Base-by-base conservation (phyloP, 2,888 invertebrate genomes). In the Napeogenes sylphis region DNA sequence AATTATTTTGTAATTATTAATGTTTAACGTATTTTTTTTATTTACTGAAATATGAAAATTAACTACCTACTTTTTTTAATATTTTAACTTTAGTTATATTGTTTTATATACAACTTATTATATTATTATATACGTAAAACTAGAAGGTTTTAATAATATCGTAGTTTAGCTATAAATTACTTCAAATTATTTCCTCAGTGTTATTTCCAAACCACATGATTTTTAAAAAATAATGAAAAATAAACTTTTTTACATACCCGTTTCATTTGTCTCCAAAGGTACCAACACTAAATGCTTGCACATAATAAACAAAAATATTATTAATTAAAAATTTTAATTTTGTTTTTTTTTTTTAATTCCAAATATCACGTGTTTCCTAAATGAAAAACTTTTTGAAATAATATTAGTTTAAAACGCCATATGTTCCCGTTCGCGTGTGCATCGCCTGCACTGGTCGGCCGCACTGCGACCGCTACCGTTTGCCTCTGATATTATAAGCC, bases 281-380 rank as follows among this genome's bases (percentile, higher is more conserved):
- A 84, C 79, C 65, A 84, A 73, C 46, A 82, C 79, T 73, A 82
- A 77, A 75, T 84, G 83, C 73, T 85, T 84, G 73, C 87, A 87
- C 88, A 87, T 87, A 68, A 53, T 51, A 51, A 51, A 51, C 30
- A 21, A 35, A 35, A 35, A 35, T 5, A 35, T 35, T 35, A 35
- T 35, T 35, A 35, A 5, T 5, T 6, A 35, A 35, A 35, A 4
- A 4, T 35, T 35, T 35, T 35, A 35, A 5, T 30, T 10, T 2
- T 51, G 4, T 21, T 4, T 12, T 51, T 12, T 30, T 30, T 30
- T 59, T 59, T 21, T 35, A 56, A 35, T 56, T 45, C 32, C 3
- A 6, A 38, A 21, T 35, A 35, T 35, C 4, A 35, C 35, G 35
- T 35, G 21, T 21, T 21, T 21, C 21, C 21, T 38, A 38, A 38